phyloP scores from a whole-genome alignment of 2,888 invertebrate genomes.

The Drosophila austrosaltans region DNA sequence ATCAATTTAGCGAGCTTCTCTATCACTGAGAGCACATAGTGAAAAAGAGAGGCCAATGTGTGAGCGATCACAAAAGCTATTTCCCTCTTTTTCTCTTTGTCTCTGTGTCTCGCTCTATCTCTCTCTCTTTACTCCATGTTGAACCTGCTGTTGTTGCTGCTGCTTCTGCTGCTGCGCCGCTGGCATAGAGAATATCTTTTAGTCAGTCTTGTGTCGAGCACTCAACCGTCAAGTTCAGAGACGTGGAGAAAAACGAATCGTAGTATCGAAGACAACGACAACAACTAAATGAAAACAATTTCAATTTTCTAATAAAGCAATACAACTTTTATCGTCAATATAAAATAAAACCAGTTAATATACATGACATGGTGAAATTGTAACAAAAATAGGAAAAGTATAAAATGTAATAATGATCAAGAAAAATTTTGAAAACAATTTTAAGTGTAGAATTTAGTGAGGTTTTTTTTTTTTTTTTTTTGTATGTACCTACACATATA shows the following conservation, averaged over 20 bases:
- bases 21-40: neutral
- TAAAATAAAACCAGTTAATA: conserved; percentile 1
- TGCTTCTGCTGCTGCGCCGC: neutral
- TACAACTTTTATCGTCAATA: conserved; percentile 51
- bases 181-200: conserved; percentile 9
- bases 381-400: neutral
- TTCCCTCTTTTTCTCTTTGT: conserved; percentile 14
- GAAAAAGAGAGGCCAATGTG: neutral
- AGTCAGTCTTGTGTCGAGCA: conserved; percentile 80
- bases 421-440: neutral
- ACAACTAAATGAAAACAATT: conserved; percentile 22
- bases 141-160: conserved; percentile 21
- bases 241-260: conserved; percentile 27
- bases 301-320: neutral
- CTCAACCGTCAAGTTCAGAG: conserved; percentile 59
- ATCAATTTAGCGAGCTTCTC: conserved; percentile 3
- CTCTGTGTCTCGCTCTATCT: conserved; percentile 9
- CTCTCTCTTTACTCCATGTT: conserved; percentile 14
- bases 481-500: neutral
- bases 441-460: neutral
- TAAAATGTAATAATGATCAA: neutral
- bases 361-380: conserved; percentile 28
- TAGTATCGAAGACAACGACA: conserved; percentile 65
- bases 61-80: conserved; percentile 11
- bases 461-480: neutral